Evolutionary conservation across 1,140 invertebrate species (phyloP).

Genomic region (Ostrea denselamellosa): DNA sequence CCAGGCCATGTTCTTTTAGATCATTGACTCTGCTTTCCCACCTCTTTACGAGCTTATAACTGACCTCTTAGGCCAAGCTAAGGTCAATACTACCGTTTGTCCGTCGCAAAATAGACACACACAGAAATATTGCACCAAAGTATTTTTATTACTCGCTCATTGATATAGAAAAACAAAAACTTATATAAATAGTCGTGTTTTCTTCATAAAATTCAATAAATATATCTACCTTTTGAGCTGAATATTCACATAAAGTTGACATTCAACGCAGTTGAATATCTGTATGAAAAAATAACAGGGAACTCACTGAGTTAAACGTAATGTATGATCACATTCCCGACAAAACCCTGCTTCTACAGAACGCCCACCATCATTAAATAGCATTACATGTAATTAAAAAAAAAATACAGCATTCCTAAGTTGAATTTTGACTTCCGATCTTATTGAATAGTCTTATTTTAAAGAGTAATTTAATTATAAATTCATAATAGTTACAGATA

Average conservation of each 20-base stretch:
- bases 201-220: conserved; percentile 39
- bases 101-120: neutral
- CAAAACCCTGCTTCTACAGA: neutral
- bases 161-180: conserved; percentile 25
- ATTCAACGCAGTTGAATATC: neutral
- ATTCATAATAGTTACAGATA: too few relatives aligned
- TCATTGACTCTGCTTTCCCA: neutral
- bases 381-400: neutral
- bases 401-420: neutral
- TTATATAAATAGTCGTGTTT: conserved; percentile 31
- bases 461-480: neutral
- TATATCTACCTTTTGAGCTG: conserved; percentile 13
- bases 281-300: neutral
- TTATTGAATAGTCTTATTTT: neutral
- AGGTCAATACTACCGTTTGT: neutral
- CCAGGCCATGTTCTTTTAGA: neutral
- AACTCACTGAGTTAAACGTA: neutral
- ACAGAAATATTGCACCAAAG: conserved; percentile 27
- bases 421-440: neutral
- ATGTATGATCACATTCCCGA: neutral
- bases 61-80: neutral
- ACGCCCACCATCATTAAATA: neutral
- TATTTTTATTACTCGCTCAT: conserved; percentile 5
- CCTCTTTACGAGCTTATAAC: neutral
- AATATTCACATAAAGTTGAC: neutral